Base-by-base conservation (phyloP, 1,140 invertebrate species). In the Bombyx mandarina region DNA sequence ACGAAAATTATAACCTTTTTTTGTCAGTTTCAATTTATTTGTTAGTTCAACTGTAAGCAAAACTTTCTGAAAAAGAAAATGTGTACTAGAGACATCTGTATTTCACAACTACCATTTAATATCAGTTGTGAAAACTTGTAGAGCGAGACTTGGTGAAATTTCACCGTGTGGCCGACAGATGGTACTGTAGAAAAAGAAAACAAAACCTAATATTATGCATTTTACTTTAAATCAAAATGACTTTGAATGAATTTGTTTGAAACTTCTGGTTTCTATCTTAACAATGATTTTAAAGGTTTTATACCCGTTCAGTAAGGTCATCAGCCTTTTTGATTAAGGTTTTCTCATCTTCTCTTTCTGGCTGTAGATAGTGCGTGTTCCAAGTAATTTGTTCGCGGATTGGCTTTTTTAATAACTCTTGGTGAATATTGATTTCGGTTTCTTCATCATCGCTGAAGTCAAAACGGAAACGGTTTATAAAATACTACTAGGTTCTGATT, bases 301-400 rank as follows among this genome's bases (percentile, higher is more conserved):
- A 35, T 73, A 88, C 88, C 68, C 77, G 75, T 52, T 88, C 75
- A 7, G 88, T 89, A 6, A 89, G 67, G 57, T 89, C 88, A 57
- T 88, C 78, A 2, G 86, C 88, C 56, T 79, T 79, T 59, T 79
- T 79, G 1, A 88, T 70, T 6, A 89, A 71, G n/a, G 72, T 86
- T 60, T 89, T 89, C 49, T 89, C 86, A 6, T 86, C 81, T 52
- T 89, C 88, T 22, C 67, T 80, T 58, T 89, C 88, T 4, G 88
- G 86, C 43, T 79, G 69, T 6, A 89, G 66, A 57, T 79, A 86
- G 1, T 61, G 70, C 0, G 82, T 79, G 0, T 71, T 58, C 83
- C 83, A 86, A 1, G 76, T 83, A 43, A 86, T 72, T 61, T 85
- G 80, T 57, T 86, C 80, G 6, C 83, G 65, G 43, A 74, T 71